Evolutionary conservation across 2,888 invertebrate species (phyloP), one percentile per base, ranked within the genome.

Genomic region (Leptarthrus brevirostris): DNA sequence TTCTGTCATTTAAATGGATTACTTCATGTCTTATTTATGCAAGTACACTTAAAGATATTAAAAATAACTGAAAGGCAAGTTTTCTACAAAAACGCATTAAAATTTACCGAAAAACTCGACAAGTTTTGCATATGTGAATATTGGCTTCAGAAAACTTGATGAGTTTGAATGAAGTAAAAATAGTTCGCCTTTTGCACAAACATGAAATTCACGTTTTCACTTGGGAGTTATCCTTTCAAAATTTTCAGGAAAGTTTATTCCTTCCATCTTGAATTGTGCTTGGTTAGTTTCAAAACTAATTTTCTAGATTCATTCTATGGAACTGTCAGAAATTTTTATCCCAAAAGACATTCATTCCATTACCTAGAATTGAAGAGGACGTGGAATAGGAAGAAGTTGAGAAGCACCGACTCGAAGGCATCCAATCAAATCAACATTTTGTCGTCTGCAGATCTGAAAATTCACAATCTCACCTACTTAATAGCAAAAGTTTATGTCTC

Each of bases 401-500:
- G n/a, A 16, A 2, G 10, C 14, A 2, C 14, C 14, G 14, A 47
- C n/a, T 6, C 5, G 47, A 47, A 16, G 14, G 47, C 16, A 6
- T 12, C 47, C 47, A 47, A 47, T 47, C 47, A 47, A 47, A 47
- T 47, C 16, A 47, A 47, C 47, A 47, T 47, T 47, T 47, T 30
- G 47, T 47, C 47, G 47, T 47, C 16, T 47, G 47, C 47, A 47
- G 47, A n/a, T n/a, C 47, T 47, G 16, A 47, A n/a, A n/a, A 5
- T 16, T 16, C n/a, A 16, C 14, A n/a, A 47, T 47, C 47, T n/a
- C 16, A 16, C 47, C 47, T 47, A n/a, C 12, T 16, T 47, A 16
- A 47, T 47, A n/a, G 47, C 5, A 66, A 73, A 73, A 66, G 73
- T 73, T 73, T 73, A 73, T 54, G 73, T 40, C 36, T 66, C 44